Evolutionary conservation across 2,797 vertebrate species (phyloP).

Genomic region (Pseudochromis fuscus): DNA sequence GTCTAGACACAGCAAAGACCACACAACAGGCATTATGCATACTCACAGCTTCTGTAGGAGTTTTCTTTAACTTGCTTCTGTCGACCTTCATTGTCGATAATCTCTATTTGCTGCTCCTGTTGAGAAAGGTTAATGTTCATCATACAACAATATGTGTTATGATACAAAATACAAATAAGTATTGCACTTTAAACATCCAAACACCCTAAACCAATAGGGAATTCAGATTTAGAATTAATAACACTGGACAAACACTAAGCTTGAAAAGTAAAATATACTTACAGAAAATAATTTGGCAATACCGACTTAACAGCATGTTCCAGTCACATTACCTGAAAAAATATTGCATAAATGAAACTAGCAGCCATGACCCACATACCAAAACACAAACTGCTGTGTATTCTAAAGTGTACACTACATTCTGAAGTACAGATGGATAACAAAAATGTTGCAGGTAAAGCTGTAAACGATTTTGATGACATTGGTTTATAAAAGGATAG

Average conservation of each 20-base stretch:
- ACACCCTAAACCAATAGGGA: not conserved
- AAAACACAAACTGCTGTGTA: constrained; percentile 9
- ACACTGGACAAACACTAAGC: not conserved
- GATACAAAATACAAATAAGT: not conserved
- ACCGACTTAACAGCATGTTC: constrained; percentile 86
- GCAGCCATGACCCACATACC: not conserved
- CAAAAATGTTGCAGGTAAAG: not conserved
- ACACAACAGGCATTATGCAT: constrained; percentile 34
- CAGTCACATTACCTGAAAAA: constrained; percentile 80
- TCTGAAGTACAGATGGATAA: not conserved
- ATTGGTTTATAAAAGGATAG: not conserved
- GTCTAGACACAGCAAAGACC: not conserved
- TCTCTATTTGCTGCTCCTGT: constrained; percentile 86
- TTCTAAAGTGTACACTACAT: not conserved
- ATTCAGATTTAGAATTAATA: not conserved
- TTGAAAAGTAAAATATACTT: constrained; percentile 66
- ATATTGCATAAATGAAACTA: constrained; percentile 2
- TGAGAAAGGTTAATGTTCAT: constrained; percentile 37
- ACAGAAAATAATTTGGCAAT: constrained; percentile 84
- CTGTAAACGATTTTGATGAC: not conserved
- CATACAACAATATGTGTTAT: constrained; percentile 17
- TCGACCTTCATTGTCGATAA: constrained; percentile 95
- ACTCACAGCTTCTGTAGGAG: constrained; percentile 97
- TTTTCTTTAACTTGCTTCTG: constrained; percentile 98
- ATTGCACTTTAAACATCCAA: not conserved